Conservation (phyloP, 2,113 vertebrate genomes). For the Eulemur rufifrons region DNA sequence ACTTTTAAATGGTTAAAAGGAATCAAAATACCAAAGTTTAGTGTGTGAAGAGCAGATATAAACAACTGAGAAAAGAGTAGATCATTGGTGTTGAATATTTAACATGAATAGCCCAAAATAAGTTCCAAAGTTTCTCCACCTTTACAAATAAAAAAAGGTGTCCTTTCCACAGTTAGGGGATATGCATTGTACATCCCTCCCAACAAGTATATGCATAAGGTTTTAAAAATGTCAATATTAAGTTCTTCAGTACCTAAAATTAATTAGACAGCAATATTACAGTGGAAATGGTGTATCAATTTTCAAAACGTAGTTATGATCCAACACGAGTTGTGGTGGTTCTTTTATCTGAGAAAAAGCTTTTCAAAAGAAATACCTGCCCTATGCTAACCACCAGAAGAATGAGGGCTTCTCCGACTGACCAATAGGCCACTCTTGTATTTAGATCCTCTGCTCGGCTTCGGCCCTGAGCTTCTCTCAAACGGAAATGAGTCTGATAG, state of each 20-base stretch:
- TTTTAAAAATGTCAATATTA: conserved; percentile 79
- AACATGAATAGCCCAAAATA: conserved; percentile 69
- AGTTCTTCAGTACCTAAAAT: conserved; percentile 81
- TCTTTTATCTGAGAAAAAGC: conserved; percentile 99
- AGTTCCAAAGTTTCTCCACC: conserved; percentile 71
- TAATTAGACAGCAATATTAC: conserved; percentile 74
- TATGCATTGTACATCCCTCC: conserved; percentile 53
- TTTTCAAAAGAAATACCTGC: conserved; percentile 97
- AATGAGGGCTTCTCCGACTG: conserved; percentile 96
- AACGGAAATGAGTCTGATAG: conserved; percentile 97
- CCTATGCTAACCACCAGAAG: conserved; percentile 98
- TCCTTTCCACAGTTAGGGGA: conserved; percentile 72
- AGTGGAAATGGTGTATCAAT: conserved; percentile 69
- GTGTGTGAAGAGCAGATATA: conserved; percentile 58
- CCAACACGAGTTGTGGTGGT: conserved; percentile 96
- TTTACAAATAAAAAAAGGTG: conserved; percentile 77
- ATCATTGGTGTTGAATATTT: conserved; percentile 69
- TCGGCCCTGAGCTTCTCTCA: conserved; percentile 96
- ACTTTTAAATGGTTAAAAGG: conserved; percentile 64
- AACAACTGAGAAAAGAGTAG: conserved; percentile 71
- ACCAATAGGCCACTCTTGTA: conserved; percentile 98
- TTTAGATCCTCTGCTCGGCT: conserved; percentile 98
- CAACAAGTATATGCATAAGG: conserved; percentile 59
- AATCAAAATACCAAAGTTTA: conserved; percentile 68
- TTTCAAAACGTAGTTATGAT: conserved; percentile 87